Evolutionary conservation across 2,113 vertebrate genomes (phyloP).

Genomic region (Cryptomyrus ogoouensis): DNA sequence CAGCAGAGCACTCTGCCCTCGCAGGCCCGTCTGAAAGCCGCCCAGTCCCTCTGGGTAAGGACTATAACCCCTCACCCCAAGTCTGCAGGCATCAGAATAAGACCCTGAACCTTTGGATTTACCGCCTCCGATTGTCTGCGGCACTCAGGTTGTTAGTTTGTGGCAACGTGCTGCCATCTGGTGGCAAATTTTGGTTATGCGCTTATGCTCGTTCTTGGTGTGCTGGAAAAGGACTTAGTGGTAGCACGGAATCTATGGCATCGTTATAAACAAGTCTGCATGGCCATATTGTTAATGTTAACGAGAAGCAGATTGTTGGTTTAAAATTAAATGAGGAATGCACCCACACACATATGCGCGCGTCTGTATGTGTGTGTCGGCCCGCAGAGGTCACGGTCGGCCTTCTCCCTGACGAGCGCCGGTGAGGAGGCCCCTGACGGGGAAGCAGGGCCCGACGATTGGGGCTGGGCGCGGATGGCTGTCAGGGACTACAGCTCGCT

Average conservation of each 20-base stretch:
- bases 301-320: too few species aligned
- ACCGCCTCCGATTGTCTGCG: background rate
- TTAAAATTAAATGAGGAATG: too few species aligned
- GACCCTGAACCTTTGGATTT: background rate
- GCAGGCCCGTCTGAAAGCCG: slow-evolving; percentile 46
- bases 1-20: slow-evolving; percentile 51
- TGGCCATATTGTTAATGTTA: background rate
- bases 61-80: background rate
- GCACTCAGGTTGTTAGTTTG: background rate
- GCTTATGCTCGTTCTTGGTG: background rate
- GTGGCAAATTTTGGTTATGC: background rate
- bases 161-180: background rate
- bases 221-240: background rate
- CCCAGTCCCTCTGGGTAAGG: slow-evolving; percentile 77
- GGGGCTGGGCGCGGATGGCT: slow-evolving; percentile 31
- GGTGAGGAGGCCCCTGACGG: slow-evolving; percentile 62
- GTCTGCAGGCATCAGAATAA: background rate
- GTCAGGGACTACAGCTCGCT: slow-evolving; percentile 56
- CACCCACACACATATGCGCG: too few species aligned
- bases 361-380: slow-evolving; percentile 18
- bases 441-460: slow-evolving; percentile 28
- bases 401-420: slow-evolving; percentile 62
- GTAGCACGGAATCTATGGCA: background rate
- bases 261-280: background rate
- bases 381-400: slow-evolving; percentile 73